Conservation (phyloP, 2,888 invertebrate species). For the Sepiola atlantica region DNA sequence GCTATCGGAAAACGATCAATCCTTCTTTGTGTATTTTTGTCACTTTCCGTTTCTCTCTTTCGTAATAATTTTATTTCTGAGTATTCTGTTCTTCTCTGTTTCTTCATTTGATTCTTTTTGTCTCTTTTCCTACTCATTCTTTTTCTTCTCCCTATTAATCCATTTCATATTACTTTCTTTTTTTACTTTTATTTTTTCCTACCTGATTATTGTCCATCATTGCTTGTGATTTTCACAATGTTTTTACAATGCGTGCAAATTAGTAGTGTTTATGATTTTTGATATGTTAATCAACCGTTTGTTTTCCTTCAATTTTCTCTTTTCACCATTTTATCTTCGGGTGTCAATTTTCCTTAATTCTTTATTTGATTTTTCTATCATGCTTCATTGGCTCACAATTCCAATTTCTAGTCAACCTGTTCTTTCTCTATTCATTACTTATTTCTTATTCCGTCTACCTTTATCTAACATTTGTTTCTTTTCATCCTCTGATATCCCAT, state of each 20-base stretch:
- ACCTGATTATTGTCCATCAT: accelerated
- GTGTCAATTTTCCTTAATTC: background rate
- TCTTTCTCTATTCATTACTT: background rate
- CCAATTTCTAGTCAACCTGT: background rate
- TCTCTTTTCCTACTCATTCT: background rate
- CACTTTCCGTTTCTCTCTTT: no score
- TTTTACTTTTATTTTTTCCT: background rate
- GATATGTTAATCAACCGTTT: background rate
- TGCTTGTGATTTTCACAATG: background rate
- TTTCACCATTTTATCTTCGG: background rate
- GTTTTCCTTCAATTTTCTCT: background rate
- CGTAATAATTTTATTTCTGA: no score
- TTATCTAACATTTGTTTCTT: background rate
- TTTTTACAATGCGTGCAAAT: background rate
- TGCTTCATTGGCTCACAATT: background rate
- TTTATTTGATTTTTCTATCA: background rate
- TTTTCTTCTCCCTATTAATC: background rate
- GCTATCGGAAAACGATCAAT: no score
- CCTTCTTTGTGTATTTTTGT: no score
- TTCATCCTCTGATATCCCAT: background rate
- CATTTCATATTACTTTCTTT: background rate
- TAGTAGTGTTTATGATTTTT: background rate
- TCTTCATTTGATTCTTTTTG: no score
- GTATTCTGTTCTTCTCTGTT: background rate
- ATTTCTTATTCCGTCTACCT: background rate